Evolutionary conservation across 2,888 invertebrate species (phyloP), one percentile per base, ranked within the genome.

Genomic region (Sesia apiformis): DNA sequence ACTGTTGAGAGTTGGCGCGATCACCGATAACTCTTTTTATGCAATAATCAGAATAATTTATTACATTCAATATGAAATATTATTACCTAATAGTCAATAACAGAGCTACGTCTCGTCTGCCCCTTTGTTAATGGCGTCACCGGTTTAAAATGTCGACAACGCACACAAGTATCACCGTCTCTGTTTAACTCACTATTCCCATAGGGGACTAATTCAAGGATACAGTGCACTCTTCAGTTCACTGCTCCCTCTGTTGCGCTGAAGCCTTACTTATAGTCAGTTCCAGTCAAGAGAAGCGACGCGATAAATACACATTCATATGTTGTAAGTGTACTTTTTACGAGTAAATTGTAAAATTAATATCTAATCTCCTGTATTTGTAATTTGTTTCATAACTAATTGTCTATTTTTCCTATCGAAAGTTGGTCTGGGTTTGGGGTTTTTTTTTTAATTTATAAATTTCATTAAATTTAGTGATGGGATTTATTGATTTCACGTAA

Each of bases 181-280:
- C 75, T 60, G 56, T 86, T 75, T 57, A 51, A 40, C 82, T 51
- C 65, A 60, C 60, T 74, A 73, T 78, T 84, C 78, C 76, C 78
- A 58, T 72, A 77, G 77, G 76, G 69, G 74, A 72, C 68, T 67
- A 66, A 73, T 72, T 81, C 85, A 86, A 87, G 87, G 84, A 86
- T 85, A 76, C 72, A 68, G 78, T 76, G 77, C 79, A 73, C 77
- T 81, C 78, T 71, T 80, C 79, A 81, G 87, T 87, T 87, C 85
- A 86, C 74, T 86, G 86, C 78, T 80, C 85, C 76, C 82, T 65
- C 64, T 65, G 69, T n/a, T 59, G 72, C 69, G 63, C 63, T 66
- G 77, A 82, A 81, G 80, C 80, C 81, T 80, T 75, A 73, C 57
- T 6, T 49, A 42, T 7, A 42, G 42, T 42, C 42, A 3, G 42